Percentiles rank a stretch among this genome's conserved stretches.
Evolutionary conservation across 2,113 vertebrate genomes (phyloP).

Genomic region (Fukomys damarensis): DNA sequence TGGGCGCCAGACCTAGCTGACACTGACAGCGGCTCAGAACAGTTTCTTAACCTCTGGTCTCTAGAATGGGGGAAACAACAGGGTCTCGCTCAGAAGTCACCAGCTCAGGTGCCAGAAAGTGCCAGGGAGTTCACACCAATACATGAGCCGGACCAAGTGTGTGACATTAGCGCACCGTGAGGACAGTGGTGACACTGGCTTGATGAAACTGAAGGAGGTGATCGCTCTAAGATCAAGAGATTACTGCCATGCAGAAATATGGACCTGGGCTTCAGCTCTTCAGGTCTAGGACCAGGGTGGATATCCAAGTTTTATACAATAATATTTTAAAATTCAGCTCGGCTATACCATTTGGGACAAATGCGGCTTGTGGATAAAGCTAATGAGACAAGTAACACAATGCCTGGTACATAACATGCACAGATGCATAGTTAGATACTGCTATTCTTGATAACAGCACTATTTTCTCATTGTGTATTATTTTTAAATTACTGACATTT

Average conservation of each 20-base stretch:
- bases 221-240: not conserved
- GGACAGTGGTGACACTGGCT: not conserved
- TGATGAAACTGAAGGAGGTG: not conserved
- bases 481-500: conserved; percentile 11
- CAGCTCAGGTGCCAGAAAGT: not conserved
- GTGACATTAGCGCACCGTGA: not conserved
- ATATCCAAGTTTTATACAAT: not conserved
- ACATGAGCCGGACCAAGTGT: not conserved
- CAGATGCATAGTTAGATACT: not conserved
- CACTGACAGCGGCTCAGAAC: not conserved
- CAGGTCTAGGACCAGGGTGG: not conserved
- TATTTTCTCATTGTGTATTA: not conserved
- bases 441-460: not conserved
- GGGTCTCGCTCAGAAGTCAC: not conserved
- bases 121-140: not conserved
- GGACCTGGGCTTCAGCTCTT: not conserved
- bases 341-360: not conserved
- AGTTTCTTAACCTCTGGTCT: not conserved
- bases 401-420: not conserved
- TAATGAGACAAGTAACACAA: not conserved
- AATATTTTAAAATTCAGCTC: conserved; percentile 30
- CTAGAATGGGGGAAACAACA: not conserved
- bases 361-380: not conserved
- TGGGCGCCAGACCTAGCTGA: not conserved
- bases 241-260: not conserved